These are phyloP conservation scores for Echinarachnius parma DNA, from an alignment of 53 echinoderm and acorn worm species.

Conservation along the genomic window DNA sequence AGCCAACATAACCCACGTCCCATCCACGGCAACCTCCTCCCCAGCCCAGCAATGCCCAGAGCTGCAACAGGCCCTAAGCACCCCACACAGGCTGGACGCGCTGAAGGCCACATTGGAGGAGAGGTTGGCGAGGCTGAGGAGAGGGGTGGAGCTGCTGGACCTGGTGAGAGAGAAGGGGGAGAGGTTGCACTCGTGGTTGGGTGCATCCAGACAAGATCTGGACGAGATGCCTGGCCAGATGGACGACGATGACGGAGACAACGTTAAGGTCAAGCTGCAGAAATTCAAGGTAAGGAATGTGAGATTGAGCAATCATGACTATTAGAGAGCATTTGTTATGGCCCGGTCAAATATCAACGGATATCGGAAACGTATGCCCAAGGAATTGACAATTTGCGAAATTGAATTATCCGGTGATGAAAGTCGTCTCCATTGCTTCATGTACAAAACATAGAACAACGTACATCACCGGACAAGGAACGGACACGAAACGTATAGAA, in stretches of 20 bases:
- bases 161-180: constrained; percentile 51
- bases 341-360: too few relatives aligned
- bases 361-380: too few relatives aligned
- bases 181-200: constrained; percentile 61
- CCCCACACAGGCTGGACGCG: constrained; percentile 25
- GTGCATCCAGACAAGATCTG: constrained; percentile 47
- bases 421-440: too few relatives aligned
- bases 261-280: constrained; percentile 53
- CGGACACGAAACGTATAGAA: too few relatives aligned
- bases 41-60: constrained; percentile 9
- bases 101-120: constrained; percentile 46
- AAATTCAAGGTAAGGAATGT: constrained; percentile 82
- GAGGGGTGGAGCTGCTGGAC: constrained; percentile 59
- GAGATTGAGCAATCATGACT: too few relatives aligned
- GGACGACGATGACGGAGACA: constrained; percentile 54
- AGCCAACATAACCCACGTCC: constrained; percentile 22
- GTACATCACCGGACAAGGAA: too few relatives aligned
- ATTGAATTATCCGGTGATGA: too few relatives aligned
- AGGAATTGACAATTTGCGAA: too few relatives aligned
- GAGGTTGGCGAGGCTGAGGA: constrained; percentile 53
- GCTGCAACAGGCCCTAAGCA: constrained; percentile 18
- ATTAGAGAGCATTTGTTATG: too few relatives aligned
- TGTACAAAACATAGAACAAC: too few relatives aligned
- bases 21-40: constrained; percentile 27
- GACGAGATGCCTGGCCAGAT: constrained; percentile 51